Evolutionary conservation across 2,797 vertebrate genomes (phyloP).

Genomic region (Anniella stebbinsi): DNA sequence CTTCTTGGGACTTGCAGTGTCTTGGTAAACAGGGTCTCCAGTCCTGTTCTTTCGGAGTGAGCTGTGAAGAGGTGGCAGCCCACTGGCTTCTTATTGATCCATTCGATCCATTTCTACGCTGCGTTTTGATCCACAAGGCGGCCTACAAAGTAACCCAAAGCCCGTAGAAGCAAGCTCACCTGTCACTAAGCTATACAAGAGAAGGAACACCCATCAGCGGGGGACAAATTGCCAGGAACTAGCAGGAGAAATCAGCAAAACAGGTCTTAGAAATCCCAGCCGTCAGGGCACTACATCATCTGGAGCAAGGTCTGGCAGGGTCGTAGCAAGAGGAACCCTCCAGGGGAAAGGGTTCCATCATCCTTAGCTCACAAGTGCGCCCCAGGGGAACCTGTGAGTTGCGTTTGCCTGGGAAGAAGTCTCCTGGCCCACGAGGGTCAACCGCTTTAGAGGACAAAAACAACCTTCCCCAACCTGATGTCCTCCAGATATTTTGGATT

Average conservation of each 20-base stretch:
- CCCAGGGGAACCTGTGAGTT: too few species aligned
- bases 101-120: neutral
- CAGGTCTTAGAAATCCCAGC: neutral
- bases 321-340: too few species aligned
- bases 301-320: too few species aligned
- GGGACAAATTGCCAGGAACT: neutral
- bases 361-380: too few species aligned
- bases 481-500: too few species aligned
- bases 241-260: neutral
- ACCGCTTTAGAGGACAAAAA: too few species aligned
- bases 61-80: neutral
- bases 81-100: neutral
- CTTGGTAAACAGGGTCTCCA: neutral
- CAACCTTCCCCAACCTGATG: too few species aligned
- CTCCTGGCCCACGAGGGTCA: too few species aligned
- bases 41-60: neutral
- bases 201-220: neutral
- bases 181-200: neutral
- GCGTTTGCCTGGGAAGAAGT: too few species aligned
- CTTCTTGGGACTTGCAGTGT: too few species aligned
- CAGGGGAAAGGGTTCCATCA: too few species aligned
- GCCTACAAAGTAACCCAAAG: neutral
- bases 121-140: accelerated
- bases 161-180: neutral
- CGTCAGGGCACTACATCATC: neutral